Base-by-base conservation (phyloP, 2,113 vertebrate genomes). In the Heterochromis multidens region DNA sequence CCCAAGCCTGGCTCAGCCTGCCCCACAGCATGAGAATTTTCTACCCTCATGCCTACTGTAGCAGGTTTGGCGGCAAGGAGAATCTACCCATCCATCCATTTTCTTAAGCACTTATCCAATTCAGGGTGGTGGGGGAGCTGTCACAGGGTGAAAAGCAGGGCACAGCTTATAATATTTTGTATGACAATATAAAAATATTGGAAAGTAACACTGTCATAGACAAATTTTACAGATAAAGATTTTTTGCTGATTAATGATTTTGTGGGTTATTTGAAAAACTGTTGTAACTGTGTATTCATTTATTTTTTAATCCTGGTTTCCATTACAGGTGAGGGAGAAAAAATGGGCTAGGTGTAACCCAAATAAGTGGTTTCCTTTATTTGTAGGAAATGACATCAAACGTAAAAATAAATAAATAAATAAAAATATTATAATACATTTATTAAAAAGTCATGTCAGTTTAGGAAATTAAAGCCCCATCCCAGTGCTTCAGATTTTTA, bases 31-130 rank as follows among this genome's bases (percentile, higher is more conserved):
- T 96, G 96, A 97, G 98, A 46, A 93, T 98, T 82, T 98, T 99
- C 93, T 99, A 99, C 29, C 63, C 97, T 58, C 98, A 99, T 4
- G 97, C 98, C 13, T 99, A 99, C 88, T 98, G 97, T 80, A 99
- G 98, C 93, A 94, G 95, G 95, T 95, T n/a, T 23, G 83, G 87
- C 70, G 46, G 65, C 8, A 8, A 17, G n/a, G 35, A 59, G 33
- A 46, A 3, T 57, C 63, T 46, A 10, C 23, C 63, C 23, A 43
- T 70, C 5, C 23, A 70, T 19, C 0, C 65, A 46, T 46, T 70
- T 46, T 19, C 23, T 46, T 27, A 70, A 46, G 37, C 17, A 8
- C 65, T 46, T 46, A 8, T 70, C 8, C 65, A 46, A 9, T 46
- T 40, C 62, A 40, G n/a, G n/a, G 35, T 40, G 23, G 1, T 1